Conservation (phyloP, 2,888 invertebrate genomes). For the Trichopria drosophilae region DNA sequence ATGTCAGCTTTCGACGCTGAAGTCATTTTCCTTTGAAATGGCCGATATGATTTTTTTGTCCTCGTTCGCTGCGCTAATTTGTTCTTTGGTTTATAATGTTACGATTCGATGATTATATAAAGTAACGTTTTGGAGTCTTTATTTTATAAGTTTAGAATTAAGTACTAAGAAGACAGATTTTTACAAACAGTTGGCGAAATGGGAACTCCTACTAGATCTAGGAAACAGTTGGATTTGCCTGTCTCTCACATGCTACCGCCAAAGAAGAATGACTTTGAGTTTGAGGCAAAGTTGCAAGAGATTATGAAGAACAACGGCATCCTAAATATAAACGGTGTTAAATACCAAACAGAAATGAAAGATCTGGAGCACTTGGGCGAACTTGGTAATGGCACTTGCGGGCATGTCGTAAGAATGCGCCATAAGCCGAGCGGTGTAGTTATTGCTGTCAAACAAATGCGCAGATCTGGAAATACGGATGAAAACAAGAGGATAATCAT, state of each 20-base stretch:
- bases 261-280: slow-evolving; percentile 66
- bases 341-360: slow-evolving; percentile 79
- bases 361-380: slow-evolving; percentile 86
- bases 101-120: too few relatives aligned
- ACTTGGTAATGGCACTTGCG: slow-evolving; percentile 93
- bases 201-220: slow-evolving; percentile 62
- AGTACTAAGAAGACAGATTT: too few relatives aligned
- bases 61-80: too few relatives aligned
- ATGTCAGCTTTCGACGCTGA: too few relatives aligned
- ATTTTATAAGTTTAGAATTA: too few relatives aligned
- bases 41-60: too few relatives aligned
- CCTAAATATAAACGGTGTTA: slow-evolving; percentile 77
- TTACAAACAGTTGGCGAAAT: slow-evolving; percentile 59
- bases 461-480: slow-evolving; percentile 92
- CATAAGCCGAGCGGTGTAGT: slow-evolving; percentile 83
- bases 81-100: too few relatives aligned
- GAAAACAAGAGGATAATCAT: slow-evolving; percentile 98
- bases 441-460: slow-evolving; percentile 98
- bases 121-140: too few relatives aligned
- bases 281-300: slow-evolving; percentile 83
- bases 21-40: too few relatives aligned
- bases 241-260: slow-evolving; percentile 66
- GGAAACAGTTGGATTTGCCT: slow-evolving; percentile 64
- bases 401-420: slow-evolving; percentile 95
- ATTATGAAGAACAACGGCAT: slow-evolving; percentile 93